phyloP scores from a whole-genome alignment of 2,888 invertebrate species.

The Cistogaster globosa region DNA sequence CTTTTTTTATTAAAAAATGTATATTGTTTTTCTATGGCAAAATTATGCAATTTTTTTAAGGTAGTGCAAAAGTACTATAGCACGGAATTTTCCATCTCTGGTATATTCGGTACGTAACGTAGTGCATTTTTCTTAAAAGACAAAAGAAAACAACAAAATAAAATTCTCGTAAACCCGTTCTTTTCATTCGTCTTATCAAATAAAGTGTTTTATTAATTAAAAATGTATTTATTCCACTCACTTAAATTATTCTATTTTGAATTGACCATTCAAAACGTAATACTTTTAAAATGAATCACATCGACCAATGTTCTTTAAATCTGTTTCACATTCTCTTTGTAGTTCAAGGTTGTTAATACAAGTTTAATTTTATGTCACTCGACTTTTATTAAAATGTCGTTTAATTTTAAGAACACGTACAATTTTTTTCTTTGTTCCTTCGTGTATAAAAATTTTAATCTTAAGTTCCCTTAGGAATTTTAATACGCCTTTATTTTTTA shows the following conservation, averaged over 20 bases:
- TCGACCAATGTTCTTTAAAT: background rate
- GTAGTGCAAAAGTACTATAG: too few relatives aligned
- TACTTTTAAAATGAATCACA: background rate
- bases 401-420: background rate
- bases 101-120: too few relatives aligned
- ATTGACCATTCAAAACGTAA: background rate
- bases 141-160: too few relatives aligned
- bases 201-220: background rate
- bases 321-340: conserved; percentile 7
- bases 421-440: background rate
- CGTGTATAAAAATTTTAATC: conserved; percentile 8
- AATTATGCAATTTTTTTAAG: too few relatives aligned
- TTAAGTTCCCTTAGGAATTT: background rate
- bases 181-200: background rate
- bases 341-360: conserved; percentile 42
- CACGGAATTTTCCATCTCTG: too few relatives aligned
- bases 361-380: background rate
- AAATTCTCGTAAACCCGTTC: too few relatives aligned
- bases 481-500: background rate
- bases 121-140: too few relatives aligned
- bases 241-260: background rate
- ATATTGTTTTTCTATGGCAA: too few relatives aligned
- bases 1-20: too few relatives aligned
- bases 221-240: background rate
- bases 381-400: background rate